Percentiles rank a stretch among this genome's conserved stretches.
These are phyloP conservation scores for Horisme vitalbata DNA, from an alignment of 2,888 invertebrate species.

Conservation along the genomic window DNA sequence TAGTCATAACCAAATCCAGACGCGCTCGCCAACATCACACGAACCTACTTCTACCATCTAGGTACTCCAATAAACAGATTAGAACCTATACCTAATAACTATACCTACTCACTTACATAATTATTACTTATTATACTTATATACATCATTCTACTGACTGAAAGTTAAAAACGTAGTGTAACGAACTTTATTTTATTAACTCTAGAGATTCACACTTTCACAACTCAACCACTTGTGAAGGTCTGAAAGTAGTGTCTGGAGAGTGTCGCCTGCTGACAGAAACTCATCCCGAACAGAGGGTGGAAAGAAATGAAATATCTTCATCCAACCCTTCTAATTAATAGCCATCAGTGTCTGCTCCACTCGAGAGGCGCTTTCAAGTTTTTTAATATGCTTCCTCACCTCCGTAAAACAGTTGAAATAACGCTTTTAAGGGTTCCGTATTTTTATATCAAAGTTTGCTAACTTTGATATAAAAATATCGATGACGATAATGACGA, in stretches of 20 bases:
- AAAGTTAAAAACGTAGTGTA: no score
- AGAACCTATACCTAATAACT: no score
- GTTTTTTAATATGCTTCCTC: constrained; percentile 82
- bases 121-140: no score
- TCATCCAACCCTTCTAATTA: constrained; percentile 81
- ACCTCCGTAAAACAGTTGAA: constrained; percentile 75
- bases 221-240: constrained; percentile 2
- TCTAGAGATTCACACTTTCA: constrained; percentile 2
- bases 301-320: constrained; percentile 73
- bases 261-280: constrained; percentile 22
- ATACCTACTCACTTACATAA: no score
- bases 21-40: no score
- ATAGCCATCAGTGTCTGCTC: constrained; percentile 81
- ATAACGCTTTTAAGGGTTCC: constrained; percentile 70
- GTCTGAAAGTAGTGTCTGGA: constrained; percentile 17
- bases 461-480: no score
- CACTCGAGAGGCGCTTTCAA: constrained; percentile 77
- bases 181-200: not conserved
- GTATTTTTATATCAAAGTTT: no score
- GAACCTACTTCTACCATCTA: no score
- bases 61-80: no score
- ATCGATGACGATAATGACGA: no score
- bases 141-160: no score
- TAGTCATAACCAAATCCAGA: no score
- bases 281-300: constrained; percentile 39